Evolutionary conservation across 1,140 invertebrate species (phyloP), one percentile per base, ranked within the genome.

Genomic region (Bombus haemorrhoidalis): DNA sequence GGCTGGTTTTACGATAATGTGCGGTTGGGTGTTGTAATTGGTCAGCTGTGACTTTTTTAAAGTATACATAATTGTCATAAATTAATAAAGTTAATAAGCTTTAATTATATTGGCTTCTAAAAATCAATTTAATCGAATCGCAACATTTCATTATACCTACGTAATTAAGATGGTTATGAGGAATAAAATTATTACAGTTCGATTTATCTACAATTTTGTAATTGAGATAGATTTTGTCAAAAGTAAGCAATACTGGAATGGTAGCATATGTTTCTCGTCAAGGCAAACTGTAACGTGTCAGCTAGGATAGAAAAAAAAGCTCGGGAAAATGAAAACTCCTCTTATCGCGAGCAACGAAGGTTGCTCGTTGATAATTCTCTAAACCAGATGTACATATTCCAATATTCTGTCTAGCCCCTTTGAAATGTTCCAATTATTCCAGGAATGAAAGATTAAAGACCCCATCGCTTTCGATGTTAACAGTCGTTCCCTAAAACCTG

Each of bases 391-490:
- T 13, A 22, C 6, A n/a, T n/a, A 10, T 43, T 9, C 41, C n/a
- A 10, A 64, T 37, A 47, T 68, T n/a, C 62, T 25, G 41, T 32
- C 41, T 12, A 22, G 41, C 12, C 34, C 41, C 13, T 34, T 53
- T 37, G 62, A 47, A 47, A 79, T 22, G 25, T 47, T 79, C 41
- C 41, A 66, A 43, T 41, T 62, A 66, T 78, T 57, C 53, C 39
- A 5, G 57, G 39, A 13, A n/a, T 28, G 59, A 47, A 9, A 53
- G 75, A 77, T 77, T 77, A 77, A 77, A 77, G 53, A 18, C 34
- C 12, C n/a, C 73, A 57, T 64, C 15, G 75, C 53, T 78, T 25
- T 9, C 9, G 9, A n/a, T 28, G 41, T 74, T 64, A 77, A 64
- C 57, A 25, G 37, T 59, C 41, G 75, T 25, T 9, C 59, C n/a